Conservation (phyloP, 2,888 invertebrate species). For the Hybos culiciformis region DNA sequence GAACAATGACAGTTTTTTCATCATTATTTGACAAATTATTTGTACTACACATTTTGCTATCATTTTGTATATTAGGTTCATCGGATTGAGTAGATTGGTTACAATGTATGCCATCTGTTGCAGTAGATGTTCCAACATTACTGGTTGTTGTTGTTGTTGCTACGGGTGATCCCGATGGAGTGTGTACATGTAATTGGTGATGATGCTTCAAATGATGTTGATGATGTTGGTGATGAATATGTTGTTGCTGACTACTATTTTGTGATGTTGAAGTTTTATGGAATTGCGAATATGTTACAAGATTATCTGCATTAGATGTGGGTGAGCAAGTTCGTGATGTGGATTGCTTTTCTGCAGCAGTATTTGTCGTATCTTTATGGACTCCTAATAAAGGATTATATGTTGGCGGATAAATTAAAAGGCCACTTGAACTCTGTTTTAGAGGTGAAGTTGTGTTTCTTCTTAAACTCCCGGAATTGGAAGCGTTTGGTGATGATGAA, state of each 20-base stretch:
- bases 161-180: background rate
- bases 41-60: conserved; percentile 7
- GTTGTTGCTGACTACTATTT: no score
- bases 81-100: conserved; percentile 20
- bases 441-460: conserved; percentile 12
- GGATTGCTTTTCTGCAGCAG: background rate
- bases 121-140: conserved; percentile 9
- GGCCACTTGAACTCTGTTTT: conserved; percentile 1
- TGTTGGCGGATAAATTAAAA: conserved; percentile 17
- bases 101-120: no score
- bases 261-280: conserved; percentile 9
- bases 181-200: background rate
- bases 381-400: conserved; percentile 15
- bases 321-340: conserved; percentile 18
- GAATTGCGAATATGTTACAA: conserved; percentile 16
- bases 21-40: conserved; percentile 12
- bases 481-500: conserved; percentile 27
- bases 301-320: conserved; percentile 10
- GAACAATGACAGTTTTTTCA: conserved; percentile 11
- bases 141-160: background rate
- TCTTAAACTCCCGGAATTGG: conserved; percentile 26
- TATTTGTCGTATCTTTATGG: background rate
- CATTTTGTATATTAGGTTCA: conserved; percentile 14
- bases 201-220: conserved; percentile 1
- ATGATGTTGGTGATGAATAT: conserved; percentile 5